Conservation (phyloP, 1,140 invertebrate species). For the Penaeus vannamei region DNA sequence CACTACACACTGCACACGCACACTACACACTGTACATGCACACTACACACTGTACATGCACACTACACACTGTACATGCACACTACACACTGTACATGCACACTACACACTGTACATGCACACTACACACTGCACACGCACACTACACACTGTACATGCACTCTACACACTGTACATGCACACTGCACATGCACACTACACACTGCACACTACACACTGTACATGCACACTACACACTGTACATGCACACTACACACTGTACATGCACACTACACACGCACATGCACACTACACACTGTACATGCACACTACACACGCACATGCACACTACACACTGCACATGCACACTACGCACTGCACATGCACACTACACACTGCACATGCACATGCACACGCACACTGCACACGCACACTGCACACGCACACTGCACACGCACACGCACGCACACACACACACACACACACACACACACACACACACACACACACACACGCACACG, state of each 20-base stretch:
- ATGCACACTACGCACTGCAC: too few species aligned
- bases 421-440: too few species aligned
- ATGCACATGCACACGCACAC: too few species aligned
- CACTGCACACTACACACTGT: too few species aligned
- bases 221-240: too few species aligned
- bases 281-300: not conserved
- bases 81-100: not conserved
- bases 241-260: too few species aligned
- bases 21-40: conserved; percentile 7
- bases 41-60: conserved; percentile 29
- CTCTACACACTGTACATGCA: conserved; percentile 27
- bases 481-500: too few species aligned
- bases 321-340: not conserved
- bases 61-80: conserved; percentile 23
- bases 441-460: too few species aligned
- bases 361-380: too few species aligned
- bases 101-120: not conserved
- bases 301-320: not conserved
- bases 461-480: too few species aligned
- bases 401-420: too few species aligned
- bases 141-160: conserved; percentile 39
- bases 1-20: conserved; percentile 1
- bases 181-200: conserved; percentile 19
- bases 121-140: conserved; percentile 32
- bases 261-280: too few species aligned